These are phyloP conservation scores for Benthochromis sp. DNA, from an alignment of 2,113 vertebrate species.

Conservation along the genomic window DNA sequence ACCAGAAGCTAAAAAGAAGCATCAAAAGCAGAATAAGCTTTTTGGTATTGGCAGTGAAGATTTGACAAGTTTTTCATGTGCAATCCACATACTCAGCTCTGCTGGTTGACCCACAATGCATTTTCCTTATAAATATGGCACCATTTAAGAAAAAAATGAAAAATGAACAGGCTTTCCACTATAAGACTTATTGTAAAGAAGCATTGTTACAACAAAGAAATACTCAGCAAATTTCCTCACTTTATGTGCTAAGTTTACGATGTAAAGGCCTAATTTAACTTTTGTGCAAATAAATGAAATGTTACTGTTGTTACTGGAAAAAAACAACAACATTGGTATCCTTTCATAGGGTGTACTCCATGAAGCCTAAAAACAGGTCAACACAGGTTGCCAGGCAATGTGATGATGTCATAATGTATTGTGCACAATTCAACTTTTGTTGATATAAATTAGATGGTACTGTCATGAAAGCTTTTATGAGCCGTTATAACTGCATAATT, in stretches of 20 bases:
- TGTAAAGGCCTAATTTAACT: background rate
- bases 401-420: background rate
- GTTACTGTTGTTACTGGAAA: background rate
- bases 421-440: background rate
- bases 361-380: background rate
- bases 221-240: background rate
- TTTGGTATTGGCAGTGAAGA: background rate
- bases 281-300: background rate
- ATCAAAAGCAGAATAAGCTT: background rate
- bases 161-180: background rate
- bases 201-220: background rate
- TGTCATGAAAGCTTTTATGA: background rate
- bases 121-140: background rate
- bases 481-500: background rate
- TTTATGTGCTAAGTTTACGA: background rate
- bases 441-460: background rate
- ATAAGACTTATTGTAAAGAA: background rate
- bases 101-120: background rate
- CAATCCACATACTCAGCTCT: background rate
- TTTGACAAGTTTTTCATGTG: background rate
- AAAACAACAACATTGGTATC: background rate
- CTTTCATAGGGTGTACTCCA: background rate
- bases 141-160: background rate
- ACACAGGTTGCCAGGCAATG: background rate
- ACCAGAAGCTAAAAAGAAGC: background rate